Evolutionary conservation across 2,113 vertebrate genomes (phyloP), one percentile per base, ranked within the genome.

Genomic region (Entomyzon cyanotis): DNA sequence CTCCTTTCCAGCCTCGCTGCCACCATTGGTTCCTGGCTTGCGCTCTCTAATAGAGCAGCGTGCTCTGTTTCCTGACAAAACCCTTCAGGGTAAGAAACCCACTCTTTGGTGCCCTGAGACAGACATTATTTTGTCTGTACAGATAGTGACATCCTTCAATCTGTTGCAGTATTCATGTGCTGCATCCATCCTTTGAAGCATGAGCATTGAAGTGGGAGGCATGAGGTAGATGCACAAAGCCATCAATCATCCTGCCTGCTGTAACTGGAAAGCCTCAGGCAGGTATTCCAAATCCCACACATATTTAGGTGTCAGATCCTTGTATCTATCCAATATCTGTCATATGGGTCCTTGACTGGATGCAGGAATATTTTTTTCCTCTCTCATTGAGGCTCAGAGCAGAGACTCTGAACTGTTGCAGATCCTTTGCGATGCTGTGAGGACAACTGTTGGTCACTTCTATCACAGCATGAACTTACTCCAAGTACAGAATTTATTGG

Each of bases 321-420:
- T 30, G 9, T 19, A 65, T 58, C 30, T 58, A 5, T 69, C 30
- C 37, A 24, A 4, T 39, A 46, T 9, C 13, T 18, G 46, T 21
- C 58, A 15, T 42, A 46, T 4, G 1, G 21, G 11, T 8, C 13
- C 18, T 39, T 56, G 35, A 2, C 37, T 64, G 12, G 39, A 23
- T 1, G 1, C 20, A 62, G 47, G 18, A 58, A 71, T 49, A 4
- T 1, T 5, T 55, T 69, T 63, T 76, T 12, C 16, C 16, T 64
- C 53, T 78, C 31, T 10, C 44, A 19, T 1, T 58, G 13, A 42
- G 28, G 14, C n/a, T 87, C 31, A 62, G 41, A 56, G 9, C 15
- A 33, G 30, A 87, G 49, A 19, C 25, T 80, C 0, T 0, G 20
- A 30, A 13, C 24, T 67, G 4, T 15, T 7, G 3, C 21, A 56